Evolutionary conservation across 1,140 invertebrate genomes (phyloP), one percentile per base, ranked within the genome.

Genomic region (Leptinotarsa texana): DNA sequence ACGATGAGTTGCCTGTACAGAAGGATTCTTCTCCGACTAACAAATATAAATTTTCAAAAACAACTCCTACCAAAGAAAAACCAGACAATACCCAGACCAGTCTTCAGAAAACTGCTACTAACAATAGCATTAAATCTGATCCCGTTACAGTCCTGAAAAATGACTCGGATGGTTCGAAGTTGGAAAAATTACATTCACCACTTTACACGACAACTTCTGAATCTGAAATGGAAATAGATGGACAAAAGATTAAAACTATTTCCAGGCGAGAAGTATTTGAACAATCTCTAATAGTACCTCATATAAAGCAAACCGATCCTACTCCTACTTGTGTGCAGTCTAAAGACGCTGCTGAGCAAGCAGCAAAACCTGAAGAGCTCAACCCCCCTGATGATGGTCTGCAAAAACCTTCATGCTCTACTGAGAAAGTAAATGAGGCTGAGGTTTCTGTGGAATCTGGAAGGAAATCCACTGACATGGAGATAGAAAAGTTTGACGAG

Each of bases 1-100:
- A 88, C 33, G 88, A 90, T 72, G 88, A 90, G 81, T 76, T 82
- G 47, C 76, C 78, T 17, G 63, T 72, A 74, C 79, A 68, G 51
- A 80, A 83, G 80, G 79, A 78, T 51, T 72, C 75, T 27, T 77
- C 82, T 13, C 78, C 82, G n/a, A 47, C 21, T 57, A 79, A 73
- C n/a, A 84, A 81, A 77, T 87, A 86, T 18, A 88, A 88, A 57
- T 80, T 79, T 47, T 61, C 68, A 17, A 81, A 73, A 75, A 75
- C 63, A 42, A 85, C 15, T 85, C 87, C 76, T 73, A 62, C 72
- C 33, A 79, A 81, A 73, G 79, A 79, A 49, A 77, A 78, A 61
- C 17, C 72, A 18, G 73, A 75, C 5, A 48, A 57, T 13, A 47
- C 27, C 15, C 73, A 75, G 22, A 73, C 73, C 49, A 67, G 78